These are phyloP conservation scores for Achatina immaculata DNA, from an alignment of 1,140 invertebrate species.

Conservation along the genomic window DNA sequence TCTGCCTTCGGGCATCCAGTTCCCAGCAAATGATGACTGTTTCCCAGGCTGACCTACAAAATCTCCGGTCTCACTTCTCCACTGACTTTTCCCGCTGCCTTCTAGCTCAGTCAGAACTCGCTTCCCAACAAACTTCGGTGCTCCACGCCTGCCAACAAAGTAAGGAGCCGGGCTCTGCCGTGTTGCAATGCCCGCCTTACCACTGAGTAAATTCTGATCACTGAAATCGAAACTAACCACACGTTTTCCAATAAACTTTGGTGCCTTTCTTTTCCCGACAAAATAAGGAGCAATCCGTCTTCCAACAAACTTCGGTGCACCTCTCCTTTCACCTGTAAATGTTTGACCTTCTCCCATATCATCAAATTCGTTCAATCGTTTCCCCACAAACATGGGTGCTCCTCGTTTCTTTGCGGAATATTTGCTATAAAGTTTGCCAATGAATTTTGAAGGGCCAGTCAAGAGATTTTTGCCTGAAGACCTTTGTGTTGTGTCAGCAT, in stretches of 20 bases:
- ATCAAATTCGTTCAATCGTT: not conserved
- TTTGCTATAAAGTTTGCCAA: too few relatives aligned
- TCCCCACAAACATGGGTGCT: not conserved
- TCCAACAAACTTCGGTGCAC: not conserved
- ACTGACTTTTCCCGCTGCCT: not conserved
- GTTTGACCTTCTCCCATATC: not conserved
- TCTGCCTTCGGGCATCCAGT: too few relatives aligned
- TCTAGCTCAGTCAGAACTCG: not conserved
- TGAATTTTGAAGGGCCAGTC: too few relatives aligned
- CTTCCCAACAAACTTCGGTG: not conserved
- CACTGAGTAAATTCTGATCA: too few relatives aligned
- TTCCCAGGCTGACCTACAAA: too few relatives aligned
- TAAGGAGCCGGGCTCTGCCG: not conserved
- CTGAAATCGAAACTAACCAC: too few relatives aligned
- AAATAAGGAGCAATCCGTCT: not conserved
- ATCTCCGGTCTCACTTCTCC: too few relatives aligned
- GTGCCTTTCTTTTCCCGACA: not conserved
- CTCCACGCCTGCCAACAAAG: not conserved
- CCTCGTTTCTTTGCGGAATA: not conserved
- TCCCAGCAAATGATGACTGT: too few relatives aligned
- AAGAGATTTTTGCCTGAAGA: too few relatives aligned
- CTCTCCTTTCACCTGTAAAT: not conserved
- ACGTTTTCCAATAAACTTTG: not conserved
- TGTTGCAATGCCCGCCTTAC: too few relatives aligned
- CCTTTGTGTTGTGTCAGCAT: too few relatives aligned